Evolutionary conservation across 2,797 vertebrate species (phyloP).

Genomic region (Jordanella pulchra): DNA sequence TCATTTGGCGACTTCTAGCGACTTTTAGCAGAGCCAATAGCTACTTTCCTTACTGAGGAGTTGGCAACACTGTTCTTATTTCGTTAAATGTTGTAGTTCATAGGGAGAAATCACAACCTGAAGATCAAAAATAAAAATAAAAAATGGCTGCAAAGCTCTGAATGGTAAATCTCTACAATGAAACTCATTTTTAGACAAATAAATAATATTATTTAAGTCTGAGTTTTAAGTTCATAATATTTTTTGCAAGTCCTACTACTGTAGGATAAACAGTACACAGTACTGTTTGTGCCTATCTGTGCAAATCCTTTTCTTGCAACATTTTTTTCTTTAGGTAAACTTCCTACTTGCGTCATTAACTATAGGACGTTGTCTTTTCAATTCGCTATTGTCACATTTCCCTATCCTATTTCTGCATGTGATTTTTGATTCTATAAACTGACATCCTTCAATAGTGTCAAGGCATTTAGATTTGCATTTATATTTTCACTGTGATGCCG

Average conservation of each 20-base stretch:
- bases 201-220: conserved; percentile 34
- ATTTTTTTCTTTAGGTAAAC: conserved; percentile 16
- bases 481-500: conserved; percentile 66
- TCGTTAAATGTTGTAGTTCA: not conserved
- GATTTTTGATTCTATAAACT: conserved; percentile 78
- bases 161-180: not conserved
- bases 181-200: conserved; percentile 34
- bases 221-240: conserved; percentile 21
- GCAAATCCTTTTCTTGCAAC: conserved; percentile 29
- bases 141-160: not conserved
- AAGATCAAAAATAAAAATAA: not conserved
- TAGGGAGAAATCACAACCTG: not conserved
- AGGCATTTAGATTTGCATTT: conserved; percentile 76
- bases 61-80: not conserved
- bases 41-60: too few relatives aligned
- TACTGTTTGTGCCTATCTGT: not conserved
- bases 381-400: conserved; percentile 64
- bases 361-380: conserved; percentile 66
- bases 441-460: conserved; percentile 62
- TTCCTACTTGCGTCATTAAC: conserved; percentile 53
- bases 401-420: conserved; percentile 56
- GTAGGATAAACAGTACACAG: not conserved
- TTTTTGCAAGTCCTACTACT: conserved; percentile 24
- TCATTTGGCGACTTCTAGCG: too few relatives aligned
- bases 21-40: too few relatives aligned